Base-by-base conservation (phyloP, 2,113 vertebrate species). In the Sturnus vulgaris region DNA sequence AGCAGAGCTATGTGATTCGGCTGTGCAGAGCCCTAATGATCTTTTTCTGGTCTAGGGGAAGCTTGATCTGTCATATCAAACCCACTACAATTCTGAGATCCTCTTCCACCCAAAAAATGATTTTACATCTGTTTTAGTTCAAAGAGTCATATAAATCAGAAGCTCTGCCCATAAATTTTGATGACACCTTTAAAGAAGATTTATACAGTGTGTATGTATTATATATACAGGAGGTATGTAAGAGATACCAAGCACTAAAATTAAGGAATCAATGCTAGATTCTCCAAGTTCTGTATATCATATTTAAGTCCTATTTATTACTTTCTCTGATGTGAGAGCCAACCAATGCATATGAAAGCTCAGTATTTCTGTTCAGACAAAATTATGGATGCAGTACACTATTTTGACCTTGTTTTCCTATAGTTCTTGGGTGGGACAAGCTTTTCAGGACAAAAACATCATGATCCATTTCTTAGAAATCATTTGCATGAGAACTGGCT, bases 91-190 rank as follows among this genome's bases (percentile, higher is more conserved):
- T 44, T 82, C 59, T 9, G 73, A 88, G 63, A 90, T 33, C 39
- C 44, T 57, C 44, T 73, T 77, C 95, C 83, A 92, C 72, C 14
- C 35, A 0, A 93, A 93, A 96, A 96, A 64, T 35, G 14, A 57
- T 90, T 95, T 92, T 73, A 94, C 84, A 95, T 96, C 95, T 96
- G 94, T 44, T 96, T 90, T 86, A 93, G 70, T 80, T 96, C 92
- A 95, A 25, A 90, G 64, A 86, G 69, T 92, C 47, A 64, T 57
- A 95, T 93, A 95, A 95, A 96, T 94, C 93, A 90, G 84, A 97
- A 89, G 83, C 77, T 93, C 44, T 63, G 61, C 83, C 64, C 73
- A 96, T 89, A 94, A 89, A 79, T 90, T 88, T 94, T 92, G 92
- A 94, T 72, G 70, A 94, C 65, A 93, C 80, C 92, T 97, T 94